These are phyloP conservation scores for Mionectes olivaceus DNA, from an alignment of 2,797 vertebrate species.

Conservation along the genomic window DNA sequence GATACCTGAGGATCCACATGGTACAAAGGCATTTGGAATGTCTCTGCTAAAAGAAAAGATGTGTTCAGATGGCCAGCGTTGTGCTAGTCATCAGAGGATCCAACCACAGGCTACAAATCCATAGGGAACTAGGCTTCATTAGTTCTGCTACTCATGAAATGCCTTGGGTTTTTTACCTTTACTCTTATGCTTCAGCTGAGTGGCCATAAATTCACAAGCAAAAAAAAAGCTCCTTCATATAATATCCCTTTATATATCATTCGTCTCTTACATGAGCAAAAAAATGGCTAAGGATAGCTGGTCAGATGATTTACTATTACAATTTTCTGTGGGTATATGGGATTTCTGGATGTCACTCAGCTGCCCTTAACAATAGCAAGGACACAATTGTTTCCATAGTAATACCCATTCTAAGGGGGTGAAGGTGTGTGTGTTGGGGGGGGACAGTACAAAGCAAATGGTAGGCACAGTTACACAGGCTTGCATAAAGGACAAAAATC, in stretches of 20 bases:
- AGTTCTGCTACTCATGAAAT: constrained; percentile 43
- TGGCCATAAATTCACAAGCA: not conserved
- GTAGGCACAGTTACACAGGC: constrained; percentile 20
- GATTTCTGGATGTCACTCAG: constrained; percentile 66
- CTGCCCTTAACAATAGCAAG: constrained; percentile 64
- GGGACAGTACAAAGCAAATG: constrained; percentile 30
- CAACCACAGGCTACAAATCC: constrained; percentile 34
- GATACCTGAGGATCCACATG: not conserved
- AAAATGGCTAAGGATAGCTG: constrained; percentile 60
- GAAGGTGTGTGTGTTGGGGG: constrained; percentile 50
- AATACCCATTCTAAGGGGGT: constrained; percentile 59
- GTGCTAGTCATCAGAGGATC: constrained; percentile 59
- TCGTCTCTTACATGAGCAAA: constrained; percentile 45
- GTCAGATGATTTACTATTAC: constrained; percentile 73
- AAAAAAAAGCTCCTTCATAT: constrained; percentile 6
- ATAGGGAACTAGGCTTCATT: constrained; percentile 55
- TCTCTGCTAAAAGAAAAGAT: constrained; percentile 30
- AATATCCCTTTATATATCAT: constrained; percentile 53
- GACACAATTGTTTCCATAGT: constrained; percentile 70
- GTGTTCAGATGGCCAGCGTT: not conserved
- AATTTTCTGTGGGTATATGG: constrained; percentile 65
- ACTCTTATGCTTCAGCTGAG: constrained; percentile 12
- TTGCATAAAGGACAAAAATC: constrained; percentile 36
- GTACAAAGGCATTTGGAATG: constrained; percentile 25
- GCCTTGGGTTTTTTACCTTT: constrained; percentile 54